Conservation (phyloP, 2,113 vertebrate genomes). For the Rhombomys opimus region DNA sequence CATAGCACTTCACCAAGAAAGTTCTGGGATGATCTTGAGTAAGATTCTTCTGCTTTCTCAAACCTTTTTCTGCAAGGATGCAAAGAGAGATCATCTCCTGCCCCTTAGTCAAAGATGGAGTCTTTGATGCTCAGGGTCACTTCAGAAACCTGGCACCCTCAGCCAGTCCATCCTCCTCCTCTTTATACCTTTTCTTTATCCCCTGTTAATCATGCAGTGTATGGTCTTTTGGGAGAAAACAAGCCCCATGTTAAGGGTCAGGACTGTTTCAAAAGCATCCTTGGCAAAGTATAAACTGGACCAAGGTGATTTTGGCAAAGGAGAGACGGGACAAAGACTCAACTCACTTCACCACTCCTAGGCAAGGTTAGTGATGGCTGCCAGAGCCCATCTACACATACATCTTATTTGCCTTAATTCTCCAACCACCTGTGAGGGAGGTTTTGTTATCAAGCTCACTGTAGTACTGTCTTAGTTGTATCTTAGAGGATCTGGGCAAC, state of each 20-base stretch:
- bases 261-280: not conserved
- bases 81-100: not conserved
- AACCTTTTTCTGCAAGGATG: not conserved
- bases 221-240: not conserved
- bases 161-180: not conserved
- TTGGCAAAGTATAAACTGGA: not conserved
- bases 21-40: not conserved
- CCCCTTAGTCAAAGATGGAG: not conserved
- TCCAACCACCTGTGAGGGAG: not conserved
- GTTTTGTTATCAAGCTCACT: not conserved
- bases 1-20: constrained; percentile 43
- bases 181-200: not conserved
- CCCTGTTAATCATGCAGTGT: not conserved
- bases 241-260: not conserved
- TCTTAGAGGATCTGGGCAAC: not conserved
- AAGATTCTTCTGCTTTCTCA: not conserved
- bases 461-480: not conserved
- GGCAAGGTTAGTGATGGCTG: not conserved
- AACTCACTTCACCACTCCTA: too few relatives aligned
- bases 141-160: not conserved
- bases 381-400: not conserved
- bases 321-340: not conserved
- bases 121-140: not conserved
- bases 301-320: not conserved
- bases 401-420: not conserved